These are phyloP conservation scores for Myiagra hebetior DNA, from an alignment of 2,113 vertebrate genomes.

Conservation along the genomic window DNA sequence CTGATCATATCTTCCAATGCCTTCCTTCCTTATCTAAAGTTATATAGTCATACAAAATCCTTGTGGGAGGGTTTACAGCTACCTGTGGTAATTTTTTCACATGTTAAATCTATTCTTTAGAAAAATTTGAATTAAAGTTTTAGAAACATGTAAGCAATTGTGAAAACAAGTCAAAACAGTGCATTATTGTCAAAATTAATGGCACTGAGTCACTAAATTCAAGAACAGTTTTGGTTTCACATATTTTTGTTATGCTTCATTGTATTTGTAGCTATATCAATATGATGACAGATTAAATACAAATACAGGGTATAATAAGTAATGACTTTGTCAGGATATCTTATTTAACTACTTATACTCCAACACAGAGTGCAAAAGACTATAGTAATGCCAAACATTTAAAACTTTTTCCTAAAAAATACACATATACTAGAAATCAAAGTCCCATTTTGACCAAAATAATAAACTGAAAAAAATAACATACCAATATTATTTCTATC, in stretches of 20 bases:
- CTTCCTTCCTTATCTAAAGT: background rate
- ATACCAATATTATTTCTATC: background rate
- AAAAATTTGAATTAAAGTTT: background rate
- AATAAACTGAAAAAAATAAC: background rate
- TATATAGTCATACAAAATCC: background rate
- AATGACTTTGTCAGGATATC: background rate
- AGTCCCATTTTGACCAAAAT: background rate
- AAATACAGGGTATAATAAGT: background rate
- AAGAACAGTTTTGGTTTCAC: background rate
- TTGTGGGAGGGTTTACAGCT: background rate
- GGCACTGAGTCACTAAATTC: background rate
- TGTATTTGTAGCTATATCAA: background rate
- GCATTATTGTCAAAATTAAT: background rate
- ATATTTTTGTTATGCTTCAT: background rate
- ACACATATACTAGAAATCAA: background rate
- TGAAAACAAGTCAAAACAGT: background rate
- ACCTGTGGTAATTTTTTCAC: background rate
- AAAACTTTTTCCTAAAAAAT: background rate
- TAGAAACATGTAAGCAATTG: background rate
- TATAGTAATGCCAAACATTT: background rate
- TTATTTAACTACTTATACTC: background rate
- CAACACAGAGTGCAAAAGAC: background rate
- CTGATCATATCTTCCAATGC: background rate
- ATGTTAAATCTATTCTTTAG: background rate
- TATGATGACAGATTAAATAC: background rate